Percentiles rank a stretch among this genome's conserved stretches.
Evolutionary conservation across 2,113 vertebrate genomes (phyloP).

Genomic region (Ceyx melanurus): DNA sequence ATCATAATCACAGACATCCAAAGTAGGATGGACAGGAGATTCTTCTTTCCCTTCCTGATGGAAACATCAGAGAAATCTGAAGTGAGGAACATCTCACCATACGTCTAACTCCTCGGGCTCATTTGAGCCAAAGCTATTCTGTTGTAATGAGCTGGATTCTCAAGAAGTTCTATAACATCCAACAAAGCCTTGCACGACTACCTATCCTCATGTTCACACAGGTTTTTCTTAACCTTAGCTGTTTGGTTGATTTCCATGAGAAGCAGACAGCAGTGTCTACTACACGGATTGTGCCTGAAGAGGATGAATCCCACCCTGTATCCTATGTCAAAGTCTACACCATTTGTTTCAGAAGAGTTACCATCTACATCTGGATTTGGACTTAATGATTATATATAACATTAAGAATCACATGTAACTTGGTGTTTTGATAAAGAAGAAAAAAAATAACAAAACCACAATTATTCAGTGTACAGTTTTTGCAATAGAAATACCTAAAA

Average conservation of each 20-base stretch:
- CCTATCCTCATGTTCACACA: background rate
- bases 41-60: background rate
- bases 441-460: background rate
- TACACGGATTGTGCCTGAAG: background rate
- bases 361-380: background rate
- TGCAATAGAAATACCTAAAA: background rate
- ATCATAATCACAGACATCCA: background rate
- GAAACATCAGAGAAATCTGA: background rate
- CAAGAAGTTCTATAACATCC: background rate
- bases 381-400: background rate
- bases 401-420: background rate
- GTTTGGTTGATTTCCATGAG: background rate
- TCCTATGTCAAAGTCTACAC: background rate
- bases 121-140: background rate
- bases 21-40: background rate
- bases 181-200: background rate
- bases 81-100: background rate
- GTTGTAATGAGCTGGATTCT: accelerated
- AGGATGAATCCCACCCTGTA: background rate
- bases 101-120: background rate
- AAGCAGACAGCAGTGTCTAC: background rate
- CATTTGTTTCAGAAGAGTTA: background rate
- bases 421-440: background rate
- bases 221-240: background rate
- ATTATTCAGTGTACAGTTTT: background rate